These are phyloP conservation scores for Triplophysa siluroides DNA, from an alignment of 2,113 vertebrate species.

Conservation along the genomic window DNA sequence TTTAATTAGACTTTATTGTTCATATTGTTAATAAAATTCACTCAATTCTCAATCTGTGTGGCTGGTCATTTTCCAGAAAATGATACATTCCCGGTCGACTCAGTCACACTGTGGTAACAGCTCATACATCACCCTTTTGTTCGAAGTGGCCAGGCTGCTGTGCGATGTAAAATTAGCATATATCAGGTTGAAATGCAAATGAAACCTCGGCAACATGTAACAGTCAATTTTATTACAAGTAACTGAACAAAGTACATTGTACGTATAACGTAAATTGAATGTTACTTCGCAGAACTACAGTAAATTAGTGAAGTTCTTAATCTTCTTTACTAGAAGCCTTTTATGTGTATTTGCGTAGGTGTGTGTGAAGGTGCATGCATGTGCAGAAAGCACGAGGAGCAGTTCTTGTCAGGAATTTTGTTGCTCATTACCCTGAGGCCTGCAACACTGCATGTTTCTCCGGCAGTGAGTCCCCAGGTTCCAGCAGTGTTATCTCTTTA, in stretches of 20 bases:
- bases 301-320: neutral
- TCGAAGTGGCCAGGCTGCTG: slow-evolving; percentile 27
- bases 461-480: slow-evolving; percentile 74
- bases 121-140: slow-evolving; percentile 46
- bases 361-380: slow-evolving; percentile 1
- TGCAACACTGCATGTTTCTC: slow-evolving; percentile 69
- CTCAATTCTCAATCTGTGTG: slow-evolving; percentile 20
- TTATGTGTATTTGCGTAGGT: neutral
- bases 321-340: neutral
- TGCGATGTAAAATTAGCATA: slow-evolving; percentile 13
- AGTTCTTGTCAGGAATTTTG: slow-evolving; percentile 78
- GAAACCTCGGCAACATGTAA: neutral
- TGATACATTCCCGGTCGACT: slow-evolving; percentile 19
- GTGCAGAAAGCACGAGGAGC: slow-evolving; percentile 59
- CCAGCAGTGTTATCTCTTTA: slow-evolving; percentile 73
- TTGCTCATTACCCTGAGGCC: slow-evolving; percentile 75
- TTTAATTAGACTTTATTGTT: slow-evolving; percentile 55
- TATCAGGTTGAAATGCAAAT: slow-evolving; percentile 24
- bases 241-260: neutral
- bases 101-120: slow-evolving; percentile 22
- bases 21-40: slow-evolving; percentile 43
- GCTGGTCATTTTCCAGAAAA: slow-evolving; percentile 34
- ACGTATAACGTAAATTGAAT: neutral
- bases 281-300: neutral
- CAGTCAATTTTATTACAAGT: neutral